phyloP scores from a whole-genome alignment of 2,888 invertebrate species.

The Masnerella sp. region DNA sequence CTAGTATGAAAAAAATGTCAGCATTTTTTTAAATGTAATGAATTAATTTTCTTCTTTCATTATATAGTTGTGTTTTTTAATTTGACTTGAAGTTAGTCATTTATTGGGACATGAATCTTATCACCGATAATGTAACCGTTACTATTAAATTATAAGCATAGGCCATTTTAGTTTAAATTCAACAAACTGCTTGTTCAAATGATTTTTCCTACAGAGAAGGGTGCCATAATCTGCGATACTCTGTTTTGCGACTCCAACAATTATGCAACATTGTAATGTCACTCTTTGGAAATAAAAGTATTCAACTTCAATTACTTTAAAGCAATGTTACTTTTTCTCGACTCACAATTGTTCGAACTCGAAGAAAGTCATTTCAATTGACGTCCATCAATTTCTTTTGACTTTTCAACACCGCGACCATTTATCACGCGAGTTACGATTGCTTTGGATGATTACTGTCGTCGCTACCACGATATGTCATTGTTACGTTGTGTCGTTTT shows the following conservation, averaged over 20 bases:
- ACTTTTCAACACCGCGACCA: too few relatives aligned
- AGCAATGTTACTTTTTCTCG: constrained; percentile 1
- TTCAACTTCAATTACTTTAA: constrained; percentile 17
- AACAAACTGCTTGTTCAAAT: constrained; percentile 16
- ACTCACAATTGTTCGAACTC: not conserved
- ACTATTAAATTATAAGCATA: constrained; percentile 40
- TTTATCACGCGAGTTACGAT: constrained; percentile 30
- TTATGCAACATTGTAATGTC: constrained; percentile 15
- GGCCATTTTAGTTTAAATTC: constrained; percentile 32
- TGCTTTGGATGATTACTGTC: constrained; percentile 43
- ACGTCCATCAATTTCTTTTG: too few relatives aligned
- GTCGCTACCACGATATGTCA: constrained; percentile 50
- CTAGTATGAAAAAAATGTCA: too few relatives aligned
- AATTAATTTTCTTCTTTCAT: too few relatives aligned
- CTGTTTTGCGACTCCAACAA: constrained; percentile 9
- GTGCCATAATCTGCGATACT: constrained; percentile 42
- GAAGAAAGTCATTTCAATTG: not conserved
- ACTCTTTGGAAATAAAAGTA: constrained; percentile 31
- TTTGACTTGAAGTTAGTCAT: too few relatives aligned
- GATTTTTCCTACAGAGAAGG: constrained; percentile 16
- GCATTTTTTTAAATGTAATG: too few relatives aligned
- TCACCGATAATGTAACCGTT: constrained; percentile 52
- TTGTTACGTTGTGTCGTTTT: constrained; percentile 51
- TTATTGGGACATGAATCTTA: too few relatives aligned
- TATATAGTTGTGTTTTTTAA: too few relatives aligned